These are phyloP conservation scores for Bovichtus diacanthus DNA, from an alignment of 2,797 vertebrate genomes.

Conservation along the genomic window DNA sequence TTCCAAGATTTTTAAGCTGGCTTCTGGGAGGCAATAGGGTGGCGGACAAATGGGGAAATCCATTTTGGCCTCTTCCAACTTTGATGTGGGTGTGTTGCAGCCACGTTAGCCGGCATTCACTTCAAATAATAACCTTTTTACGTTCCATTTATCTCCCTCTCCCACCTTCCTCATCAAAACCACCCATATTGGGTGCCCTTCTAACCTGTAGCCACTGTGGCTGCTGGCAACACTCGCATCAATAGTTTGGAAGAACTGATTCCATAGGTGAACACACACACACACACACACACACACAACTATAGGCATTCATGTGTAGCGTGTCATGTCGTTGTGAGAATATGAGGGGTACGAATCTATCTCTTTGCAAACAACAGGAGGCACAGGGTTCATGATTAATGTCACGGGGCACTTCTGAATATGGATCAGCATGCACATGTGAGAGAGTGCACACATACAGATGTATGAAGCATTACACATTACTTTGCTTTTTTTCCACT, in stretches of 20 bases:
- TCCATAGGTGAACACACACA: slow-evolving; percentile 46
- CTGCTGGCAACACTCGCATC: slow-evolving; percentile 59
- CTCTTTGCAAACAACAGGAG: slow-evolving; percentile 80
- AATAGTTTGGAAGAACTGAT: slow-evolving; percentile 39
- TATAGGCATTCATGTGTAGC: slow-evolving; percentile 47
- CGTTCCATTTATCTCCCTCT: background rate
- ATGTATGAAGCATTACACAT: background rate
- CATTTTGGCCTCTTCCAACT: slow-evolving; percentile 48
- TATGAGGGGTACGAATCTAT: slow-evolving; percentile 52
- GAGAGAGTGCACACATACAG: slow-evolving; percentile 74
- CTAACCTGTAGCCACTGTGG: slow-evolving; percentile 32
- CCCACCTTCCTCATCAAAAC: background rate
- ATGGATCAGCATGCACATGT: slow-evolving; percentile 76
- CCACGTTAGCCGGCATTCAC: slow-evolving; percentile 42
- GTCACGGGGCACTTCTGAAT: slow-evolving; percentile 81
- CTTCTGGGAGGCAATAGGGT: slow-evolving; percentile 31
- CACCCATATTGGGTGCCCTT: background rate
- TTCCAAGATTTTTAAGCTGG: slow-evolving; percentile 33
- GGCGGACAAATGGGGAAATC: slow-evolving; percentile 43
- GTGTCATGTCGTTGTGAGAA: slow-evolving; percentile 42
- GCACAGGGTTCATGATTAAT: slow-evolving; percentile 79
- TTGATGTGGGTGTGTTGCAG: slow-evolving; percentile 62
- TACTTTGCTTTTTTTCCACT: slow-evolving; percentile 46
- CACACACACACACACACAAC: slow-evolving; percentile 47
- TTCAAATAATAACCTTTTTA: slow-evolving; percentile 3